phyloP scores from a whole-genome alignment of 2,797 vertebrate genomes.

The Gallinago stenura region DNA sequence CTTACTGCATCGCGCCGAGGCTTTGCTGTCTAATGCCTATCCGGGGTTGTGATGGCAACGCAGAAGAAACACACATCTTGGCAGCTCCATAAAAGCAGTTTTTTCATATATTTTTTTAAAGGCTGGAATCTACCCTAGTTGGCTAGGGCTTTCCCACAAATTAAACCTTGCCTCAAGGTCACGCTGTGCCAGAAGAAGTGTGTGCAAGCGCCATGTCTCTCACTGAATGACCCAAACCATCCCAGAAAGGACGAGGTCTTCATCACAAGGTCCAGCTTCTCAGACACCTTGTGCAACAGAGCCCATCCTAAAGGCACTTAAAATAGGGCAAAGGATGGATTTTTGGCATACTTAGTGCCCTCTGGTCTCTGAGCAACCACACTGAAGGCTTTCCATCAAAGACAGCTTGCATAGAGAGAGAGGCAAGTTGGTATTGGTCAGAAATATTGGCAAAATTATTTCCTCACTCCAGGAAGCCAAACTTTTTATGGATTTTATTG shows the following conservation, averaged over 20 bases:
- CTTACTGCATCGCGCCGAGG: rapidly evolving
- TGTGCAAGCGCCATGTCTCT: neutral
- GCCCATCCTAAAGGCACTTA: neutral
- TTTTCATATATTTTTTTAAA: neutral
- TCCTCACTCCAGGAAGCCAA: neutral
- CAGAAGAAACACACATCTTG: neutral
- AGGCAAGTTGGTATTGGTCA: neutral
- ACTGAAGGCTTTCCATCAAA: neutral
- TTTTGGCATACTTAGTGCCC: neutral
- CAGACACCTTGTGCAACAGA: neutral
- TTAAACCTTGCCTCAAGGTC: neutral
- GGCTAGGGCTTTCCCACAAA: neutral
- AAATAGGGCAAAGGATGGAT: neutral
- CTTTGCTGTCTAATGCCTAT: neutral
- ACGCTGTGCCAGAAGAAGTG: neutral
- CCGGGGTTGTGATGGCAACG: neutral
- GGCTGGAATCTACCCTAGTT: neutral
- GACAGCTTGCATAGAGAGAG: neutral
- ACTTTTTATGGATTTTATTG: constrained; percentile 27
- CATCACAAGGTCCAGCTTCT: neutral
- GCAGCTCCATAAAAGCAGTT: neutral
- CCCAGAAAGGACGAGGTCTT: neutral
- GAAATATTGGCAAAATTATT: constrained; percentile 10
- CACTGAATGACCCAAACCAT: neutral
- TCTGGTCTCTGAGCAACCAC: neutral